Evolutionary conservation across 2,888 invertebrate genomes (phyloP), one percentile per base, ranked within the genome.

Genomic region (Cephus spinipes): DNA sequence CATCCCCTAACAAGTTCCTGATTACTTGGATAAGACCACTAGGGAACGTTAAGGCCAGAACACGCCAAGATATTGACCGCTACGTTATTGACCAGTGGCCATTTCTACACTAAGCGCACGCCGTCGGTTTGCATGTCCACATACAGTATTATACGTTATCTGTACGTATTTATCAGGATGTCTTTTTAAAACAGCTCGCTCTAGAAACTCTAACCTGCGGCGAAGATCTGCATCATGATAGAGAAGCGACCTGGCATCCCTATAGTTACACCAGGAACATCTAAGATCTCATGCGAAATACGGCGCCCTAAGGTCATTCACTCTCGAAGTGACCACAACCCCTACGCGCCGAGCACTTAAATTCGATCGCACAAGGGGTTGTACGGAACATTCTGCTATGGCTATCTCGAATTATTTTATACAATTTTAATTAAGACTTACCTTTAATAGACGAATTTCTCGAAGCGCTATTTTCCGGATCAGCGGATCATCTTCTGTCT

Each of bases 401-500:
- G 40, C 40, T 23, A 23, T 23, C 23, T 23, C 23, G 3, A 71
- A 15, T 30, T 55, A 23, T 55, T 23, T 55, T 1, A 23, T 23
- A 23, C 23, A 9, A 55, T 0, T 55, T 23, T 55, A 4, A 23
- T 55, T 9, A 55, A 55, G 33, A 82, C 86, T 87, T 90, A 98
- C 98, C 95, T 98, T 99, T 11, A 99, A 93, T 93, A 99, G 95
- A 85, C 98, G 94, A 88, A 99, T 98, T 93, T 99, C 99, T 85
- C 99, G 92, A 76, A 98, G 94, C 1, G 98, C 98, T 83, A 99
- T 99, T 93, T 99, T 99, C 87, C 98, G 94, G 84, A 99, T 98
- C 74, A 98, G 95, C 12, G 98, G 98, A 92, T 99, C 99, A 90
- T 98, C 98, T 91, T 99, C 98, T 79, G 98, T 98, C 92, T 99